Evolutionary conservation across 2,888 invertebrate species (phyloP).

Genomic region (Auanema freiburgensis): DNA sequence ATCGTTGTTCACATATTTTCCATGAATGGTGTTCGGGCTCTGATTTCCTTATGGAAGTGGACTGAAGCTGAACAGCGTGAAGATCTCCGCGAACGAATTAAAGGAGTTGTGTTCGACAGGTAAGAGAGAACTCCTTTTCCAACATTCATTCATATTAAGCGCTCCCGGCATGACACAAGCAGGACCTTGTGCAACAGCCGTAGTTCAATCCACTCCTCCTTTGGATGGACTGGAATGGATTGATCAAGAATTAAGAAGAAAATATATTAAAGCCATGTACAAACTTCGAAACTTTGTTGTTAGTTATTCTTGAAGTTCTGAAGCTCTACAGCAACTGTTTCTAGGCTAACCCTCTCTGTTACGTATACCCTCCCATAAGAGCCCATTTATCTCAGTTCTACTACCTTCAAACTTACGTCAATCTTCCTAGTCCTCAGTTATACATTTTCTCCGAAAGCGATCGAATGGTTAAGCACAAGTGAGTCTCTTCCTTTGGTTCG

Average conservation of each 20-base stretch:
- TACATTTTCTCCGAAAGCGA: constrained; percentile 36
- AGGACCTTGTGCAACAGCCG: constrained; percentile 35
- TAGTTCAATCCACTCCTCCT: constrained; percentile 40
- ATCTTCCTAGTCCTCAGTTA: constrained; percentile 31
- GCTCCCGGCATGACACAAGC: constrained; percentile 36
- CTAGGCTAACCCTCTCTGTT: constrained; percentile 32
- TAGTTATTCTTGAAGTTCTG: constrained; percentile 3
- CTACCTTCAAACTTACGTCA: constrained; percentile 31
- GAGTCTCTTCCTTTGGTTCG: constrained; percentile 8
- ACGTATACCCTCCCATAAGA: constrained; percentile 32
- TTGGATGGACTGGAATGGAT: constrained; percentile 27
- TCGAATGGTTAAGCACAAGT: constrained; percentile 38
- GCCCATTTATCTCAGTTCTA: constrained; percentile 39
- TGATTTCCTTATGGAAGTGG: constrained; percentile 44
- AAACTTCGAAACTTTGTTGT: constrained; percentile 19
- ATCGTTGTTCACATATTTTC: constrained; percentile 41
- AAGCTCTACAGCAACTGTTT: constrained; percentile 1
- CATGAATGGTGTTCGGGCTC: constrained; percentile 41
- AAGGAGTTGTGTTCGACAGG: constrained; percentile 42
- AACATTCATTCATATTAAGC: constrained; percentile 17
- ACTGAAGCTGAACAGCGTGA: constrained; percentile 38
- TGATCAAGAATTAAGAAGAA: constrained; percentile 8
- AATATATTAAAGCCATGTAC: constrained; percentile 15
- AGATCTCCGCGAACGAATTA: constrained; percentile 33
- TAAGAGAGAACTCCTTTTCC: background rate